These are phyloP conservation scores for Azorinus chamasolen DNA, from an alignment of 2,888 invertebrate species.

Conservation along the genomic window DNA sequence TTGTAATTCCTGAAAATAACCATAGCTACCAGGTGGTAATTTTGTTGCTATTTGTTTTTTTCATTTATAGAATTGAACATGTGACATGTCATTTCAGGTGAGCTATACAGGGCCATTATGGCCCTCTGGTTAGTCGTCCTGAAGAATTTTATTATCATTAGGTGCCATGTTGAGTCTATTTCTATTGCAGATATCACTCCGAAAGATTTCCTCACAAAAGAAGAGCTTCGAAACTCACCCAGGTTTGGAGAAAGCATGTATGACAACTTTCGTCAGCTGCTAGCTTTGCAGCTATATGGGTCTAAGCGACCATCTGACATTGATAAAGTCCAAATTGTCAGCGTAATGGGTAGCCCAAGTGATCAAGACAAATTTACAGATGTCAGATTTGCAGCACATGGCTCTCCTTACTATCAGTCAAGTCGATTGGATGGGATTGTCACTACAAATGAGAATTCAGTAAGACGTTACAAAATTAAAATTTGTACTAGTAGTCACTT, in stretches of 20 bases:
- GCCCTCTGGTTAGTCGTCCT: too few relatives aligned
- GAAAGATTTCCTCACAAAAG: conserved; percentile 93
- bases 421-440: conserved; percentile 97
- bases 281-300: conserved; percentile 94
- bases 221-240: conserved; percentile 25
- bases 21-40: too few relatives aligned
- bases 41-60: too few relatives aligned
- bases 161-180: too few relatives aligned
- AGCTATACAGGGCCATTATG: too few relatives aligned
- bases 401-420: conserved; percentile 98
- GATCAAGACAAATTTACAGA: conserved; percentile 91
- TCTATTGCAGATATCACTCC: conserved; percentile 87
- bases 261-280: conserved; percentile 95
- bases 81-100: too few relatives aligned
- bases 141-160: too few relatives aligned
- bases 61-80: too few relatives aligned
- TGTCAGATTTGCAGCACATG: conserved; percentile 97
- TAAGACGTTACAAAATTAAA: too few relatives aligned
- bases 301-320: conserved; percentile 88
- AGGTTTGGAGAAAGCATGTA: conserved; percentile 90
- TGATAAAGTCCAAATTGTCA: conserved; percentile 98
- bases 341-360: conserved; percentile 91
- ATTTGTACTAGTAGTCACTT: too few relatives aligned
- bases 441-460: conserved; percentile 69
- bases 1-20: too few relatives aligned